Base-by-base conservation (phyloP, 2,888 invertebrate genomes). In the Lissocephala sabroskyi region DNA sequence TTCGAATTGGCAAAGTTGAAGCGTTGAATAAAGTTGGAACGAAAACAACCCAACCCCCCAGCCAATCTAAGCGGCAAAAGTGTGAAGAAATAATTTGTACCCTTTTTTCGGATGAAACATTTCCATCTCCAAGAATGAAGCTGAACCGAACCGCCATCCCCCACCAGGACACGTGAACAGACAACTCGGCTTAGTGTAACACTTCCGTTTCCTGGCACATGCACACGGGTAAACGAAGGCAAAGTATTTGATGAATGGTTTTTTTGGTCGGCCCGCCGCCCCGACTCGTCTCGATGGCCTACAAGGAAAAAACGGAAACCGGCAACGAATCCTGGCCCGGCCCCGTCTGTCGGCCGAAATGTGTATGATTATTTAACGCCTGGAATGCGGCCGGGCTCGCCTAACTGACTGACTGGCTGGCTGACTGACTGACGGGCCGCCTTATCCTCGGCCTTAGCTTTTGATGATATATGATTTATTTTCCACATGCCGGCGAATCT, bases 121-220 rank as follows among this genome's bases (percentile, higher is more conserved):
- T n/a, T n/a, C n/a, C n/a, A 23, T 7, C 23, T 23, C 4, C 3
- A 23, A 23, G 4, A 3, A 23, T 23, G 23, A 23, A 23, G 23
- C 23, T 23, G 23, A 5, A 23, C 4, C 4, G 7, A 23, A 23
- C 7, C n/a, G n/a, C n/a, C n/a, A n/a, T n/a, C n/a, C n/a, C 4
- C 23, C 7, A 23, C 4, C 23, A 3, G 7, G 23, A 3, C 65
- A 68, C 62, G 63, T 66, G 54, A 41, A 42, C 52, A 55, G 62
- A 61, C 61, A 65, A 73, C 63, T 65, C 65, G 73, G 73, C 65
- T 68, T 63, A 65, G 49, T 49, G 65, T 68, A 62, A 65, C 68
- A 68, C 74, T 74, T 68, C 70, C 64, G 66, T 64, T 68, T 62
- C 62, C 66, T 53, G 49, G 33, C 42, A 41, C 43, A 37, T 28